These are phyloP conservation scores for Scolopax mira DNA, from an alignment of 2,113 vertebrate species.

Conservation along the genomic window DNA sequence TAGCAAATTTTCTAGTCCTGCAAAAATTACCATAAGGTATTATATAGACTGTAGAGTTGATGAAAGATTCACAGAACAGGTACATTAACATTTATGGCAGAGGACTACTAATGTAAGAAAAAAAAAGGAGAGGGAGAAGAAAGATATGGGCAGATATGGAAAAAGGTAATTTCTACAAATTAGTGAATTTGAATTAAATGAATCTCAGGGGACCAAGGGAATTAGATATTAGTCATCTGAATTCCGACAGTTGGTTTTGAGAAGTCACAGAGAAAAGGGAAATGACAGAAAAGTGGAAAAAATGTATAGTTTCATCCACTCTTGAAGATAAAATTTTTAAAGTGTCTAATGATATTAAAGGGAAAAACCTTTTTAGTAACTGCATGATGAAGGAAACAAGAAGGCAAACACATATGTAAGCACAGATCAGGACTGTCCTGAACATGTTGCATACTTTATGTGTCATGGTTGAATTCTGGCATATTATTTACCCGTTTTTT, in stretches of 20 bases:
- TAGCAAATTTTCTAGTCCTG: neutral
- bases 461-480: neutral
- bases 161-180: slow-evolving; percentile 2
- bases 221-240: slow-evolving; percentile 27
- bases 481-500: neutral
- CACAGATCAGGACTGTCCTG: neutral
- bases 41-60: neutral
- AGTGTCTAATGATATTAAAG: neutral
- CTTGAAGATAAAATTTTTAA: neutral
- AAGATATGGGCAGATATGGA: neutral
- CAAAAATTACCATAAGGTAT: neutral
- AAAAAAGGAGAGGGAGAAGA: neutral
- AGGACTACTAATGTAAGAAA: neutral
- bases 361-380: neutral
- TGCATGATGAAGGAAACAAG: neutral
- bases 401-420: neutral
- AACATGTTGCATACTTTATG: neutral
- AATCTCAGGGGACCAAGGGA: neutral
- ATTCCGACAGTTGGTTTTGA: slow-evolving; percentile 21
- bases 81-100: neutral
- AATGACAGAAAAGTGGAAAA: neutral
- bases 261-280: neutral
- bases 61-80: neutral
- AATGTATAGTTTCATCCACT: neutral
- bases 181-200: slow-evolving; percentile 8